Conservation (phyloP, 2,888 invertebrate species). For the Aquatica leii region DNA sequence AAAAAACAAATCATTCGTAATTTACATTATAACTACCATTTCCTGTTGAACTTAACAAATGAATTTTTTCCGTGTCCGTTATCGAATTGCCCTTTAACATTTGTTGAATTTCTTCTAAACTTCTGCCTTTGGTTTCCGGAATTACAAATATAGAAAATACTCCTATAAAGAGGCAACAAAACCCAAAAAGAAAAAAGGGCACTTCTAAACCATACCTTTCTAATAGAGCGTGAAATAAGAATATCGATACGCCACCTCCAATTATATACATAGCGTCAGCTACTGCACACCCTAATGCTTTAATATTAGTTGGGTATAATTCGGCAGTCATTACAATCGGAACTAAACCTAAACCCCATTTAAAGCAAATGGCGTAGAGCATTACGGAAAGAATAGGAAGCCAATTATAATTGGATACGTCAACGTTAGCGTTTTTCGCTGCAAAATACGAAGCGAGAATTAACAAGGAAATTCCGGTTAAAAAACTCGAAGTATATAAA, state of each 20-base stretch:
- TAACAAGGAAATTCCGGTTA: too few species aligned
- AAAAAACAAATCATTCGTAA: too few species aligned
- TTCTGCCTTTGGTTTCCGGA: constrained; percentile 56
- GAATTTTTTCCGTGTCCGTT: too few species aligned
- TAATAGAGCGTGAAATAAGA: constrained; percentile 50
- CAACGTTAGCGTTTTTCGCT: constrained; percentile 47
- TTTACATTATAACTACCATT: too few species aligned
- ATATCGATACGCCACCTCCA: constrained; percentile 51
- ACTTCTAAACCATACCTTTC: constrained; percentile 51
- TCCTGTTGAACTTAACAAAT: too few species aligned
- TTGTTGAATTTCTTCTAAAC: too few species aligned
- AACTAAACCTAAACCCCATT: constrained; percentile 56
- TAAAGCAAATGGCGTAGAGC: constrained; percentile 55
- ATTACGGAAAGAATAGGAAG: constrained; percentile 55
- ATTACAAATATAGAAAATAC: constrained; percentile 54
- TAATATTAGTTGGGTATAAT: too few species aligned
- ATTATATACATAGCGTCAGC: constrained; percentile 55
- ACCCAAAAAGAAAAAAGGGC: constrained; percentile 55
- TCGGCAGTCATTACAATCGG: too few species aligned
- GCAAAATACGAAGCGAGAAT: constrained; percentile 54
- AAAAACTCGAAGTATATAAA: constrained; percentile 52
- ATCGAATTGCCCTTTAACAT: too few species aligned
- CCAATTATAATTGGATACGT: constrained; percentile 52
- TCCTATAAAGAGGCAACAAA: constrained; percentile 50
- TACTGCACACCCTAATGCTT: constrained; percentile 56